phyloP scores from a whole-genome alignment of 2,888 invertebrate species.

The Acrobasis consociella region DNA sequence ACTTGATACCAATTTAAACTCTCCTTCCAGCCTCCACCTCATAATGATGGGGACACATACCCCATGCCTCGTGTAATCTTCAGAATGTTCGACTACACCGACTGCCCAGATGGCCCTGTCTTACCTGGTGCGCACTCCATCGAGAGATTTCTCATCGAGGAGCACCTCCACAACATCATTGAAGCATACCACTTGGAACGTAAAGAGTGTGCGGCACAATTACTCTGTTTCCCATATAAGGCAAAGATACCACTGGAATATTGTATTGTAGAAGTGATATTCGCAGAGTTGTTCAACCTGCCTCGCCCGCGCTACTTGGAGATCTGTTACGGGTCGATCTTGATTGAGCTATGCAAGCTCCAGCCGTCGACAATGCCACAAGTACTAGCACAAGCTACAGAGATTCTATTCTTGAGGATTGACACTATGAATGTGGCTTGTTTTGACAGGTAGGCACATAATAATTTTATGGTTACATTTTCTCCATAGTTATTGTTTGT shows the following conservation, averaged over 20 bases:
- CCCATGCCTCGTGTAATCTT: constrained; percentile 98
- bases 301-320: constrained; percentile 95
- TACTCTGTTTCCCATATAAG: constrained; percentile 96
- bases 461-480: no score
- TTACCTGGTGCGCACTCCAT: constrained; percentile 98
- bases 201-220: constrained; percentile 96
- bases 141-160: constrained; percentile 98
- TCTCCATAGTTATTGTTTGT: no score
- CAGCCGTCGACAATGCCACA: constrained; percentile 99
- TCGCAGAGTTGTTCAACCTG: constrained; percentile 96
- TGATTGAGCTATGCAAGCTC: constrained; percentile 98
- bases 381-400: constrained; percentile 98
- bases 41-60: constrained; percentile 94
- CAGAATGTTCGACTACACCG: constrained; percentile 99
- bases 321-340: constrained; percentile 95
- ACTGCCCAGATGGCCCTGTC: constrained; percentile 96
- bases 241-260: constrained; percentile 98
- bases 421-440: constrained; percentile 98
- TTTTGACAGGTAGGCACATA: constrained; percentile 88
- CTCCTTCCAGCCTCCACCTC: constrained; percentile 91
- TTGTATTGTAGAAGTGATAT: constrained; percentile 98
- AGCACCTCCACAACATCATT: constrained; percentile 96
- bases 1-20: neutral
- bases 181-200: constrained; percentile 93
- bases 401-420: constrained; percentile 97